phyloP scores from a whole-genome alignment of 2,888 invertebrate genomes.

The Druceiella hillmani region DNA sequence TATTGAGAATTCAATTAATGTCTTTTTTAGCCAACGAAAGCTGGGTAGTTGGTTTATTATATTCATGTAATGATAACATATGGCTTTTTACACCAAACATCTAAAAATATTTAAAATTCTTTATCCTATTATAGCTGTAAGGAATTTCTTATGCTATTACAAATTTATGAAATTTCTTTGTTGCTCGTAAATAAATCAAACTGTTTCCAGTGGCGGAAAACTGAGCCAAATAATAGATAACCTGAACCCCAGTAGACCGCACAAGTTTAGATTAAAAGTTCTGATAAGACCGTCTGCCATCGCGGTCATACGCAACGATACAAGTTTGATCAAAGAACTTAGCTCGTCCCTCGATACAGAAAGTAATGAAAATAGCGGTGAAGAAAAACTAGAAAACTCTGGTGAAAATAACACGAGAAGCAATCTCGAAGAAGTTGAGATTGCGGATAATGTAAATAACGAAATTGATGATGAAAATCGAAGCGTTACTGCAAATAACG shows the following conservation, averaged over 20 bases:
- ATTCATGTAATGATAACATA: no score
- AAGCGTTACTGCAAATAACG: no score
- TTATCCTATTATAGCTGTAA: no score
- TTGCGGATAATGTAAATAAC: conserved; percentile 20
- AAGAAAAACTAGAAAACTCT: conserved; percentile 32
- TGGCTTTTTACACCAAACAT: no score
- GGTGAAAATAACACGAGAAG: conserved; percentile 28
- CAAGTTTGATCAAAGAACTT: conserved; percentile 31
- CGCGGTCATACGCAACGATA: conserved; percentile 28
- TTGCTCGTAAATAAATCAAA: no score
- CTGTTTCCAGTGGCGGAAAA: conserved; percentile 41
- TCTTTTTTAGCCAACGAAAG: no score
- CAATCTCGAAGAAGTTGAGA: conserved; percentile 25
- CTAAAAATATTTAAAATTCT: no score
- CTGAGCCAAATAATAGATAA: conserved; percentile 37
- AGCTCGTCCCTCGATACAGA: conserved; percentile 15
- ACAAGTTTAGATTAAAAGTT: conserved; percentile 42
- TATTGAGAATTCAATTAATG: no score
- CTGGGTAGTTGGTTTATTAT: no score
- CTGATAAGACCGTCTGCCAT: conserved; percentile 31
- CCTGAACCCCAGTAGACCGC: conserved; percentile 44
- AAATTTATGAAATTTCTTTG: no score
- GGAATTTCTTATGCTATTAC: no score
- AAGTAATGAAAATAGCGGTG: conserved; percentile 27
- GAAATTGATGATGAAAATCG: conserved; percentile 22